These are phyloP conservation scores for Clunio marinus DNA, from an alignment of 2,888 invertebrate species.

Conservation along the genomic window DNA sequence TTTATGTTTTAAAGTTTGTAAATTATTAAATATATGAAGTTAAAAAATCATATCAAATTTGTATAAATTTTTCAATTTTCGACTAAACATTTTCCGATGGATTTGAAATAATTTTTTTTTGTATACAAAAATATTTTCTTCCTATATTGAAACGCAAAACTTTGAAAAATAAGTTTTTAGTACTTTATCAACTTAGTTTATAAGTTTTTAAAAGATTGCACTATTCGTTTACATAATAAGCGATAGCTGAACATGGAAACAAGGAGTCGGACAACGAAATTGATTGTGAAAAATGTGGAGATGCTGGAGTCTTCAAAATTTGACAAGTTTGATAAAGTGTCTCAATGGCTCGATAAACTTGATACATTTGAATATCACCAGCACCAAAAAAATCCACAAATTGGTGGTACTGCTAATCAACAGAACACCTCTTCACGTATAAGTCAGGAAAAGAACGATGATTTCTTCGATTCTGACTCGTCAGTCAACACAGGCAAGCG, in stretches of 20 bases:
- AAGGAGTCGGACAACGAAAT: conserved; percentile 34
- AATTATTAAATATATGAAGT: too few relatives aligned
- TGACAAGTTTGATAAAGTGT: conserved; percentile 37
- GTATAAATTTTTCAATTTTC: too few relatives aligned
- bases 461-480: conserved; percentile 31
- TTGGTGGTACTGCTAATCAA: background rate
- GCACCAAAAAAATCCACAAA: background rate
- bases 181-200: background rate
- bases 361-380: conserved; percentile 15
- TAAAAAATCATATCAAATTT: too few relatives aligned
- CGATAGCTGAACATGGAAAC: conserved; percentile 10
- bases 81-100: background rate
- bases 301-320: conserved; percentile 34
- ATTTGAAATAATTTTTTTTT: background rate
- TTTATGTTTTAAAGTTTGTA: too few relatives aligned
- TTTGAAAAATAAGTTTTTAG: conserved; percentile 20
- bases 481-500: conserved; percentile 26
- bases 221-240: background rate
- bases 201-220: background rate
- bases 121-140: conserved; percentile 17
- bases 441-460: conserved; percentile 14
- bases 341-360: conserved; percentile 33
- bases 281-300: conserved; percentile 37
- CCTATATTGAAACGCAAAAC: conserved; percentile 28
- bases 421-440: conserved; percentile 7